Evolutionary conservation across 2,888 invertebrate species (phyloP), one percentile per base, ranked within the genome.

Genomic region (Leuctra nigra): DNA sequence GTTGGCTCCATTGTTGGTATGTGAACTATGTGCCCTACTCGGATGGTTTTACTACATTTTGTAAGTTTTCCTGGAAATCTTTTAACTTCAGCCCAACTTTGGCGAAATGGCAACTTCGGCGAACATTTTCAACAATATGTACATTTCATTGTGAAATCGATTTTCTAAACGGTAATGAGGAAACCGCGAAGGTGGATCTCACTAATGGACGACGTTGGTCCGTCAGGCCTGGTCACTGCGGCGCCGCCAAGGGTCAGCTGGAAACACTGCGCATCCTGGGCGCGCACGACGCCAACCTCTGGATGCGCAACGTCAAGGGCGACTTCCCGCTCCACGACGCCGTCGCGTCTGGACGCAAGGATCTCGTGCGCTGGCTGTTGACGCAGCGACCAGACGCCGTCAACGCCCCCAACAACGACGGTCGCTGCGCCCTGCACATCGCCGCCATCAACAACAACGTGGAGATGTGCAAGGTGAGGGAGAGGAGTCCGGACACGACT

Each of bases 281-380:
- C 65, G 77, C 79, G 46, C 81, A 84, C 65, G 89, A 88, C 18
- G 93, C 91, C 0, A 93, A 97, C 70, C 76, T 98, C 46, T 96
- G 97, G 89, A 75, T 91, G 55, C 79, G 90, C 61, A 97, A 96
- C 69, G 88, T 92, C 1, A 85, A 92, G 68, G 98, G 98, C 0
- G 98, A 98, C 70, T 79, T 94, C 56, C 94, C 98, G 0, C 76
- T 98, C 22, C 98, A 99, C 69, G 98, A 99, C 73, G 97, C 98
- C 0, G 90, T 96, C 0, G 84, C 90, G 39, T 93, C 94, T 1
- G 95, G 96, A 1, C 79, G 94, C 60, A 82, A 90, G 61, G 93
- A 93, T 66, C 71, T 95, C 58, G 87, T 95, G 1, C 83, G 87
- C 65, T 96, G 95, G 94, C 74, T 97, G 41, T 75, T 94, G 56